phyloP scores from a whole-genome alignment of 2,888 invertebrate species.

The Julus scandinavius region DNA sequence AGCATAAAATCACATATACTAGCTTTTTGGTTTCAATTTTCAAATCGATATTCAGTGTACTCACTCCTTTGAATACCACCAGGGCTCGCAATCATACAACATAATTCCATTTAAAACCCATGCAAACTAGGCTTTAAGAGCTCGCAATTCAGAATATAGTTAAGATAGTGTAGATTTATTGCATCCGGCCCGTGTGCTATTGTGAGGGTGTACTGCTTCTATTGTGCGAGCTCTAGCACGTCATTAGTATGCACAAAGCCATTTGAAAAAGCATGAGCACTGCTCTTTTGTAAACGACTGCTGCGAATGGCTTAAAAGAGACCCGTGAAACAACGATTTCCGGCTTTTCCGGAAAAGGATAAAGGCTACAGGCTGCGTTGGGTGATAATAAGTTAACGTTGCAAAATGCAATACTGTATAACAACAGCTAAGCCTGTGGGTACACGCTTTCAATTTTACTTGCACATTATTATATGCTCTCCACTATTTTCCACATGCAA shows the following conservation, averaged over 20 bases:
- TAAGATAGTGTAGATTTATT: constrained; percentile 9
- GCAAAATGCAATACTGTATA: background rate
- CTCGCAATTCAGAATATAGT: background rate
- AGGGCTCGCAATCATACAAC: too few relatives aligned
- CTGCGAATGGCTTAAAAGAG: background rate
- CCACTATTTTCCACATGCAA: too few relatives aligned
- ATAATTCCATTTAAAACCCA: background rate
- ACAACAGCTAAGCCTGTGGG: background rate
- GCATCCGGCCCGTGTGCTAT: background rate
- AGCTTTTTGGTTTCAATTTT: too few relatives aligned
- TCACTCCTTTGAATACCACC: too few relatives aligned
- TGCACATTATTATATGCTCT: background rate
- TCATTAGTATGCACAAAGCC: constrained; percentile 13
- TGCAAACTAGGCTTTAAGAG: background rate
- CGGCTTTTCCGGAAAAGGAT: constrained; percentile 11
- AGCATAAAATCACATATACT: too few relatives aligned
- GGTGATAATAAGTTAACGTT: background rate
- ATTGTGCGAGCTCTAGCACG: constrained; percentile 14
- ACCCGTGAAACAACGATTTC: constrained; percentile 29
- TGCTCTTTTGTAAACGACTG: constrained; percentile 23
- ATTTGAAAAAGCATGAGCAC: background rate
- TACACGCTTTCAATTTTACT: background rate
- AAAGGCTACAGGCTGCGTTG: background rate
- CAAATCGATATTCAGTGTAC: too few relatives aligned
- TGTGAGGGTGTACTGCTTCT: background rate